phyloP scores from a whole-genome alignment of 2,888 invertebrate genomes.

The Galerucella pusilla region DNA sequence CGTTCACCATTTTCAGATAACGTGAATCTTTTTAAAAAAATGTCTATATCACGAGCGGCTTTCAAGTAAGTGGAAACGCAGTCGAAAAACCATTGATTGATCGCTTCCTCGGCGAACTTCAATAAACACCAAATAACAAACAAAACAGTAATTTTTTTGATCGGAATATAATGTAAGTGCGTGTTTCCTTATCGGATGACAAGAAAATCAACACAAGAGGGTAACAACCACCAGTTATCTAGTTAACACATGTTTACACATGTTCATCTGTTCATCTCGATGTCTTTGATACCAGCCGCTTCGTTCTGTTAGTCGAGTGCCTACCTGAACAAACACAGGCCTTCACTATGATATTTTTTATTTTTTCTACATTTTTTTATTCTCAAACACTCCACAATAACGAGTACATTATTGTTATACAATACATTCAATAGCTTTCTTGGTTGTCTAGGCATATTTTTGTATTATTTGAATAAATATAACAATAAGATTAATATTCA shows the following conservation, averaged over 20 bases:
- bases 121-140: constrained; percentile 41
- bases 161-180: constrained; percentile 42
- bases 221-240: constrained; percentile 54
- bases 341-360: neutral
- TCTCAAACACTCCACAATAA: neutral
- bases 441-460: too few relatives aligned
- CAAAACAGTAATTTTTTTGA: constrained; percentile 44
- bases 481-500: too few relatives aligned
- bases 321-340: constrained; percentile 52
- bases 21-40: neutral
- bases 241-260: constrained; percentile 55
- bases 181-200: constrained; percentile 48
- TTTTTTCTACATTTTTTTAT: neutral
- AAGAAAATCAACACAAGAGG: constrained; percentile 50
- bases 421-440: too few relatives aligned
- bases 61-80: constrained; percentile 9
- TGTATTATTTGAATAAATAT: too few relatives aligned
- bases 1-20: neutral
- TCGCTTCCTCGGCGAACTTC: constrained; percentile 43
- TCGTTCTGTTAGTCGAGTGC: constrained; percentile 37
- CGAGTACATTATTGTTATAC: neutral
- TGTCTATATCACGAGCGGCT: neutral
- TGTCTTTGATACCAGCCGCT: constrained; percentile 47
- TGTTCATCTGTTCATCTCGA: constrained; percentile 50
- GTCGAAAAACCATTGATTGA: constrained; percentile 38